Percentiles rank a stretch among this genome's conserved stretches.
These are phyloP conservation scores for Poicephalus gulielmi DNA, from an alignment of 2,113 vertebrate genomes.

Conservation along the genomic window DNA sequence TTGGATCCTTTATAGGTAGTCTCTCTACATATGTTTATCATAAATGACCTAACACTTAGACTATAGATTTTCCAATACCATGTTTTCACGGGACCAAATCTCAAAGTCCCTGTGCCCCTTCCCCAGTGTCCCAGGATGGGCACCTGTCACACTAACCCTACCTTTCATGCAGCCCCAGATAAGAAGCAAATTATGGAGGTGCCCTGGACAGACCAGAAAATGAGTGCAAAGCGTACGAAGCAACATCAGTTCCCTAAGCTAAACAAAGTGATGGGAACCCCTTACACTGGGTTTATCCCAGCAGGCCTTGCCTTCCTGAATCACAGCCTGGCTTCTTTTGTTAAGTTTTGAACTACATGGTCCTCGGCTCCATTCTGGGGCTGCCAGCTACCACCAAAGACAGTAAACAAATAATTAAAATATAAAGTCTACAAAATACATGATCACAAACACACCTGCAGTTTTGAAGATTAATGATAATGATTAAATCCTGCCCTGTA, in stretches of 20 bases:
- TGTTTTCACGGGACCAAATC: neutral
- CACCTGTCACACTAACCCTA: neutral
- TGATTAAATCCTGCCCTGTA: neutral
- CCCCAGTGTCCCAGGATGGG: neutral
- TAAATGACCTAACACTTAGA: neutral
- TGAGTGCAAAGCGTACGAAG: neutral
- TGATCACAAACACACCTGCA: neutral
- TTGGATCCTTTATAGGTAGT: neutral
- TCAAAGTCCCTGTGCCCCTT: neutral
- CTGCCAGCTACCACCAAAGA: neutral
- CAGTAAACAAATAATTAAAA: neutral
- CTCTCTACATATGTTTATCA: neutral
- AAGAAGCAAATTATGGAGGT: neutral
- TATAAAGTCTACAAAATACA: neutral
- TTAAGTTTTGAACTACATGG: neutral
- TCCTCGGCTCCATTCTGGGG: neutral
- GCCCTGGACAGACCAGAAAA: neutral
- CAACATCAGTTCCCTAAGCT: neutral
- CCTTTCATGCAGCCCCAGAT: neutral
- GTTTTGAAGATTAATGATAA: neutral
- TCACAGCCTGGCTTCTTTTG: neutral
- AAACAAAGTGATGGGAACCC: rapidly evolving
- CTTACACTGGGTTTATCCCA: neutral
- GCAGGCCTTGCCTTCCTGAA: neutral
- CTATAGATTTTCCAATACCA: neutral